Percentiles rank a stretch among this genome's conserved stretches.
These are phyloP conservation scores for Neomonachus schauinslandi DNA, from an alignment of 2,113 vertebrate genomes.

Conservation along the genomic window DNA sequence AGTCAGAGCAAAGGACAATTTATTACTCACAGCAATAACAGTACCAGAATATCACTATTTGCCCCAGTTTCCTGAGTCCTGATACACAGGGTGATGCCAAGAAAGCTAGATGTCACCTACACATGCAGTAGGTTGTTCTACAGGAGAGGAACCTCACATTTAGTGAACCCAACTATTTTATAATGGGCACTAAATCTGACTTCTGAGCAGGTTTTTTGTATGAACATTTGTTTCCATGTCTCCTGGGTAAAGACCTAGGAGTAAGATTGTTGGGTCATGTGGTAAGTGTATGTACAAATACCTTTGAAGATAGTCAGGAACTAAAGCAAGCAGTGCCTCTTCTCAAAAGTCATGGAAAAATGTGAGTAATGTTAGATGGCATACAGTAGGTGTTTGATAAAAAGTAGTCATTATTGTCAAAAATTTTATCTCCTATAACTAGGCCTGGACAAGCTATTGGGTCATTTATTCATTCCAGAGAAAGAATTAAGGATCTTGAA, in stretches of 20 bases:
- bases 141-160: background rate
- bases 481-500: background rate
- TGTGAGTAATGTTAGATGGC: background rate
- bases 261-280: background rate
- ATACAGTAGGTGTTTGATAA: background rate
- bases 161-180: background rate
- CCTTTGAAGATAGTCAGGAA: background rate
- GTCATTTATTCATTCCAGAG: background rate
- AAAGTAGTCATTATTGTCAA: background rate
- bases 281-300: background rate
- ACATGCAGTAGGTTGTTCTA: background rate
- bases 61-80: background rate
- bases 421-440: background rate
- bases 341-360: background rate
- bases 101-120: background rate
- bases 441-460: background rate
- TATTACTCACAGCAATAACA: background rate
- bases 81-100: background rate
- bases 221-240: constrained; percentile 16
- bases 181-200: background rate
- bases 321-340: background rate
- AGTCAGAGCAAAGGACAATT: background rate
- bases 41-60: background rate
- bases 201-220: background rate
- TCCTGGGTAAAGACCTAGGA: background rate